Base-by-base conservation (phyloP, 2,797 vertebrate genomes). In the Mallotus villosus region DNA sequence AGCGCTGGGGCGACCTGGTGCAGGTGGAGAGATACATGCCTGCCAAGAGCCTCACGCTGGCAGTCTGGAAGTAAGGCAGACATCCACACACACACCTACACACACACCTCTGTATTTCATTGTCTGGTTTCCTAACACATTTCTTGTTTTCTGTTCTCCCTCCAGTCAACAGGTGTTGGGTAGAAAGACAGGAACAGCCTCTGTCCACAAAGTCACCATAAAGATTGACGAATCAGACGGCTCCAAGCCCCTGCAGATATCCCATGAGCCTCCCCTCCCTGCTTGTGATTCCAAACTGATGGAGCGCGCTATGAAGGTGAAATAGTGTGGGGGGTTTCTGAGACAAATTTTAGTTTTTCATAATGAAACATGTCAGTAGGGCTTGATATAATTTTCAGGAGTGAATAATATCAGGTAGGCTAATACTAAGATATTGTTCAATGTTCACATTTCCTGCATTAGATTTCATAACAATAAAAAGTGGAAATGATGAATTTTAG, bases 1-100 rank as follows among this genome's bases (percentile, higher is more conserved):
- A 99, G 88, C 94, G 98, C 37, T 99, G 98, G 98, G 98, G 98
- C 17, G 98, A 99, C 89, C 94, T 99, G 68, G 98, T 99, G 72
- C 97, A 99, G 84, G 97, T 98, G 82, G 98, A 99, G 84, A 91
- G 96, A 84, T 99, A 99, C 34, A 78, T 96, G 61, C 94, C 97
- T 1, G 97, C 97, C 71, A 99, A 99, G 90, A 97, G 94, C 85
- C 97, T 99, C 81, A 96, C 95, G 0, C 94, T 99, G 34, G 92
- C 94, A 58, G 98, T 99, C 85, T 99, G 98, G 98, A 99, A 98
- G 98, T 99, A 97, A 94, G 97, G 74, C 0, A 34, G 7, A 9
- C 9, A 49, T 46, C 41, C 59, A 12, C 63, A 46, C 63, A 46
- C 49, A 57, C 58, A 67, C n/a, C n/a, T 22, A 4, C 9, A 19